Percentiles rank a stretch among this genome's conserved stretches.
phyloP scores from a whole-genome alignment of 2,797 vertebrate genomes.

The Chelmon rostratus region DNA sequence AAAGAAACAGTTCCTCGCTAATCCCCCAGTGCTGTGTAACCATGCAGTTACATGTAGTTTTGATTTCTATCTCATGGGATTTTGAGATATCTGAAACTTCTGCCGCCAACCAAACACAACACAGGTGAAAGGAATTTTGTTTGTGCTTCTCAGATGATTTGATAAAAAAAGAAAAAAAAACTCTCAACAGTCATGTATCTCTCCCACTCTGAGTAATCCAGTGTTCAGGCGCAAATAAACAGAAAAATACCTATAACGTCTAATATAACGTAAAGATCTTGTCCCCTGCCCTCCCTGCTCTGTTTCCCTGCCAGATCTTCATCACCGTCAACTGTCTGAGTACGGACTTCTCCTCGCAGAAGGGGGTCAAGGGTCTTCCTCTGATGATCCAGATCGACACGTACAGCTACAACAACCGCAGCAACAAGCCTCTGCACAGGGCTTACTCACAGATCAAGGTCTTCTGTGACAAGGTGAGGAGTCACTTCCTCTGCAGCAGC shows the following conservation, averaged over 20 bases:
- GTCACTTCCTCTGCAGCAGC: background rate
- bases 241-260: background rate
- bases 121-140: slow-evolving; percentile 39
- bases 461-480: slow-evolving; percentile 97
- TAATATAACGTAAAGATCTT: too few species aligned
- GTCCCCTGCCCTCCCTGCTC: background rate
- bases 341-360: slow-evolving; percentile 98
- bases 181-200: background rate
- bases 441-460: slow-evolving; percentile 99
- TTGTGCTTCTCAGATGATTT: background rate
- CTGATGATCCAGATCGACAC: slow-evolving; percentile 99
- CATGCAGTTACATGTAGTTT: slow-evolving; percentile 22
- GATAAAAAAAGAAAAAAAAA: background rate
- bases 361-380: slow-evolving; percentile 98
- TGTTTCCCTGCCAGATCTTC: slow-evolving; percentile 89
- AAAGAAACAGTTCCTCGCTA: background rate
- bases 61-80: slow-evolving; percentile 20
- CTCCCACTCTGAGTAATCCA: background rate
- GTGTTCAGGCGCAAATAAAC: background rate
- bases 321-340: slow-evolving; percentile 99
- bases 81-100: slow-evolving; percentile 4
- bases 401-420: slow-evolving; percentile 99
- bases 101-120: slow-evolving; percentile 8
- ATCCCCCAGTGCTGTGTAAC: background rate
- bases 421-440: slow-evolving; percentile 97